Evolutionary conservation across 2,797 vertebrate species (phyloP).

Genomic region (Crocidura indochinensis): DNA sequence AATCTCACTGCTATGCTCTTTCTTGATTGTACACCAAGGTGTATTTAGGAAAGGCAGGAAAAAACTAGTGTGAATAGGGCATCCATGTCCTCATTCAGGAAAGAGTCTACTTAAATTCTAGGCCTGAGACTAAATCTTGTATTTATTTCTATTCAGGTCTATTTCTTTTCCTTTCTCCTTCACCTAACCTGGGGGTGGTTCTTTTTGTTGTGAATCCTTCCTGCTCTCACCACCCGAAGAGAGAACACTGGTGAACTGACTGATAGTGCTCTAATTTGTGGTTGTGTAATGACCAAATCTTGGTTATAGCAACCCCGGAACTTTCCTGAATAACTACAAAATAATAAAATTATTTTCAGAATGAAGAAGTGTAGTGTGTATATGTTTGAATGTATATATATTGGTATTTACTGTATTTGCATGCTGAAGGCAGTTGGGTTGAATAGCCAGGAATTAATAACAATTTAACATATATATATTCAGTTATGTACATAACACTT

Average conservation of each 20-base stretch:
- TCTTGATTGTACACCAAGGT: not conserved
- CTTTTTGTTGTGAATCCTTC: not conserved
- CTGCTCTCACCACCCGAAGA: constrained; percentile 30
- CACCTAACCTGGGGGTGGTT: not conserved
- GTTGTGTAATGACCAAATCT: constrained; percentile 50
- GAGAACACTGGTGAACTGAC: constrained; percentile 25
- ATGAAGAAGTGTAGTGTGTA: constrained; percentile 22
- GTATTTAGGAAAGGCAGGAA: constrained; percentile 19
- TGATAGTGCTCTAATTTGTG: constrained; percentile 45
- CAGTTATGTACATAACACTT: not conserved
- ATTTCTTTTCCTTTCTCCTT: not conserved
- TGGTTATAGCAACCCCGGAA: constrained; percentile 61
- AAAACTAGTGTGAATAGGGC: not conserved
- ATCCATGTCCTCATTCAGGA: constrained; percentile 52
- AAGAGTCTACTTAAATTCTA: constrained; percentile 11
- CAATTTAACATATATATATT: not conserved
- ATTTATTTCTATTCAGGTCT: constrained; percentile 47
- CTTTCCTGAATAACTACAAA: constrained; percentile 79
- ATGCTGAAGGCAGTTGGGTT: not conserved
- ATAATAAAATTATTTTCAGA: constrained; percentile 86
- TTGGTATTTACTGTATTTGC: not conserved
- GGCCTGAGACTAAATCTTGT: constrained; percentile 25
- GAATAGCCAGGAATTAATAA: not conserved
- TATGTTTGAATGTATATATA: not conserved
- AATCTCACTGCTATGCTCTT: not conserved